Base-by-base conservation (phyloP, 1,140 invertebrate species). In the Homarus americanus region DNA sequence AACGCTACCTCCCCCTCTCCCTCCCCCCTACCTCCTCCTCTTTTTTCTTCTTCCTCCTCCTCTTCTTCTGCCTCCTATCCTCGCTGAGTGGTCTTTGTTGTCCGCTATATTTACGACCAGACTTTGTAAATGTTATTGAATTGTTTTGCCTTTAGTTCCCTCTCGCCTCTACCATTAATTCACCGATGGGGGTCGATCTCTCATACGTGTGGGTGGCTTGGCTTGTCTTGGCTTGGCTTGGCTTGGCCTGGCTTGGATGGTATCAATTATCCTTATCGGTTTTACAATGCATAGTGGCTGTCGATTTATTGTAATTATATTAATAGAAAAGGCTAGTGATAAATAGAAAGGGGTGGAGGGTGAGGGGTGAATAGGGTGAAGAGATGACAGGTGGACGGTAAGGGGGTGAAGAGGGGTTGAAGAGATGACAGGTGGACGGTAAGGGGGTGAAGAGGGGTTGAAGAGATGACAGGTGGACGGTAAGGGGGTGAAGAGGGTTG, bases 231-330 rank as follows among this genome's bases (percentile, higher is more conserved):
- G 44, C n/a, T n/a, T n/a, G 44, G 44, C n/a, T n/a, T n/a, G 15
- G 44, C 4, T 7, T 49, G 44, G 44, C 5, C 4, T 4, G 44
- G 44, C n/a, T n/a, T n/a, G 44, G 44, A 49, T 15, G 44, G 44
- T 49, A 49, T 49, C 44, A 7, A 76, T n/a, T 38, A 76, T 76
- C 24, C 28, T 34, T 76, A 76, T 44, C 17, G 24, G 32, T 49
- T 41, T n/a, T 44, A 80, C 78, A 80, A 53, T 80, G 78, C 78
- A 80, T 44, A 49, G 15, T 53, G 78, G 40, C 40, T 20, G 44
- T 17, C 20, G 78, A 80, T 49, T 80, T 80, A 80, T 80, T 80
- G 78, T 80, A 80, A 80, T 80, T 80, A 49, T 80, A 80, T 80
- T 80, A 80, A 80, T 80, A 80, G 78, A 80, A 80, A 80, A 80